These are phyloP conservation scores for Rhimphoctona megacephalus DNA, from an alignment of 2,888 invertebrate genomes.

Conservation along the genomic window DNA sequence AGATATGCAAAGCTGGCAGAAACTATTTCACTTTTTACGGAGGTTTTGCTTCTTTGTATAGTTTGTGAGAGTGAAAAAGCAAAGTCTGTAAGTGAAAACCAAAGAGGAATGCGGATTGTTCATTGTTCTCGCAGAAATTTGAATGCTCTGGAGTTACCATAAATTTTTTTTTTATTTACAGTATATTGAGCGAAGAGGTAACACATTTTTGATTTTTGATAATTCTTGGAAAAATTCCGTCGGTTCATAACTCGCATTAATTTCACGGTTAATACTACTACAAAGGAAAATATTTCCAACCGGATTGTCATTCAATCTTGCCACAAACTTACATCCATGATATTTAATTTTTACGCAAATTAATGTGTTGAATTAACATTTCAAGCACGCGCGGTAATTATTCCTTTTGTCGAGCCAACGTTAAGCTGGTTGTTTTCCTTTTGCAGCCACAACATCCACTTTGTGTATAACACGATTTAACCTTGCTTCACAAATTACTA, in stretches of 20 bases:
- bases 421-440: constrained; percentile 10
- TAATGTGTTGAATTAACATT: background rate
- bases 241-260: background rate
- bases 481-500: constrained; percentile 30
- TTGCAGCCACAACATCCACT: background rate
- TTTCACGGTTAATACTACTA: background rate
- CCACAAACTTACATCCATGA: background rate
- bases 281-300: background rate
- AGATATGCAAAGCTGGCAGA: constrained; percentile 48
- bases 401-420: background rate
- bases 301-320: background rate
- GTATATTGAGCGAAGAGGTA: background rate
- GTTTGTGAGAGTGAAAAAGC: constrained; percentile 29
- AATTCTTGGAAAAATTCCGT: background rate
- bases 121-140: background rate
- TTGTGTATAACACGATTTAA: constrained; percentile 7
- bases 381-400: background rate
- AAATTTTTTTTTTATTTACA: background rate
- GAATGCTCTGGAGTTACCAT: background rate
- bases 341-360: background rate
- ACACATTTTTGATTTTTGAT: background rate
- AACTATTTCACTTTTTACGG: constrained; percentile 49
- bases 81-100: background rate
- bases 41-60: constrained; percentile 21
- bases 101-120: background rate